Evolutionary conservation across 2,888 invertebrate species (phyloP).

Genomic region (Drosophila algonquin): DNA sequence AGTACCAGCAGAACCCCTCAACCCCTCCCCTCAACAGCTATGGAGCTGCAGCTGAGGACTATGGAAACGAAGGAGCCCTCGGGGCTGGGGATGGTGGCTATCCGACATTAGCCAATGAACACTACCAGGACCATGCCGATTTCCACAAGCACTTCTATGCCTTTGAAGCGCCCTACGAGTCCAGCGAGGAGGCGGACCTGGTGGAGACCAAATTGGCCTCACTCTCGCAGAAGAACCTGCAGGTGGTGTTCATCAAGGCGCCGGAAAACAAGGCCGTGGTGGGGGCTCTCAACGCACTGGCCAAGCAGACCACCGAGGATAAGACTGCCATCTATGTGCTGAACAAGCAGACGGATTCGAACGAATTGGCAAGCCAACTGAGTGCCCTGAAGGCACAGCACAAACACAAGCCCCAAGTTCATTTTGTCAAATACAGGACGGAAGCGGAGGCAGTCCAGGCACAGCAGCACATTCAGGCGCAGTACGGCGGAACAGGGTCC

Average conservation of each 20-base stretch:
- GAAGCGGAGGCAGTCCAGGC: constrained; percentile 73
- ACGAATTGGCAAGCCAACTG: constrained; percentile 72
- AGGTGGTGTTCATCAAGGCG: constrained; percentile 80
- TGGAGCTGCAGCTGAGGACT: constrained; percentile 15
- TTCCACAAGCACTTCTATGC: constrained; percentile 76
- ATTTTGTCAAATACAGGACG: constrained; percentile 79
- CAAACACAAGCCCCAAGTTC: constrained; percentile 69
- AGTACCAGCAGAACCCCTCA: constrained; percentile 44
- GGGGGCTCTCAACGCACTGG: constrained; percentile 70
- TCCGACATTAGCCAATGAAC: constrained; percentile 10
- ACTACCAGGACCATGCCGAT: constrained; percentile 48
- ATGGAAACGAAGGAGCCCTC: constrained; percentile 2
- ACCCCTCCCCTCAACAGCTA: constrained; percentile 12
- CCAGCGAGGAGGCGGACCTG: constrained; percentile 51
- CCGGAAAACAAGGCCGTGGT: constrained; percentile 77
- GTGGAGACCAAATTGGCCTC: constrained; percentile 54
- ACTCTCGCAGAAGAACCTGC: constrained; percentile 70
- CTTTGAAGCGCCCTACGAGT: constrained; percentile 73
- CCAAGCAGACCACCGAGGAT: constrained; percentile 77
- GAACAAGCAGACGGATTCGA: constrained; percentile 77
- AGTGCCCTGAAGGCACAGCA: constrained; percentile 49
- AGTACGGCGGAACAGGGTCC: constrained; percentile 51
- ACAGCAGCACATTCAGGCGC: constrained; percentile 72
- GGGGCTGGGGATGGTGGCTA: background rate
- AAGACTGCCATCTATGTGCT: constrained; percentile 82